phyloP scores from a whole-genome alignment of 2,888 invertebrate species.

The Griposia aprilina region DNA sequence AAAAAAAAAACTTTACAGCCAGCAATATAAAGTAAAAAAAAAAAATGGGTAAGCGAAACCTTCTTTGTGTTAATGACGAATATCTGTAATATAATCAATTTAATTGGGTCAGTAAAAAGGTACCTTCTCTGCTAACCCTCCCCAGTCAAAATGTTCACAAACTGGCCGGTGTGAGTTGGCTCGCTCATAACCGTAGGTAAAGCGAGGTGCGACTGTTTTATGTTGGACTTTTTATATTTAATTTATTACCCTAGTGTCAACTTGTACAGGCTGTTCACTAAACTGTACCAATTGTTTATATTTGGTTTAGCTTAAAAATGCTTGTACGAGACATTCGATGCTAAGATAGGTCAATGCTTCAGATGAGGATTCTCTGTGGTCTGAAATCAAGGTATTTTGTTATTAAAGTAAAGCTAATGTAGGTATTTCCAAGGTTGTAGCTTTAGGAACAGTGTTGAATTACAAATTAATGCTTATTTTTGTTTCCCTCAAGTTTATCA shows the following conservation, averaged over 20 bases:
- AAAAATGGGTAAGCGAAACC: not conserved
- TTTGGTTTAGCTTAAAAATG: not conserved
- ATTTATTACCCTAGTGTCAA: slow-evolving; percentile 71
- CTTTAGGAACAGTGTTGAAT: too few relatives aligned
- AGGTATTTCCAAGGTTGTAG: too few relatives aligned
- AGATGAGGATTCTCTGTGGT: too few relatives aligned
- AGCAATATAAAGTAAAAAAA: not conserved
- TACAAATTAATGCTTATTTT: not conserved
- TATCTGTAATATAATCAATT: not conserved
- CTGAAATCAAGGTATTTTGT: too few relatives aligned
- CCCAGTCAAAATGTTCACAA: not conserved
- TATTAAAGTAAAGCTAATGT: too few relatives aligned
- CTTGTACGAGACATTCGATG: not conserved
- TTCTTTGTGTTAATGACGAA: not conserved
- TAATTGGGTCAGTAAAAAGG: not conserved
- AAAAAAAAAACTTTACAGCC: not conserved
- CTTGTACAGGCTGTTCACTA: slow-evolving; percentile 62
- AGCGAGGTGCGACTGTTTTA: slow-evolving; percentile 77
- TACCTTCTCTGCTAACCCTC: slow-evolving; percentile 3
- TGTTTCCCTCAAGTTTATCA: not conserved
- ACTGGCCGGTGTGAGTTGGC: slow-evolving; percentile 50
- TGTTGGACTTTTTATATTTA: slow-evolving; percentile 74
- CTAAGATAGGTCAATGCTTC: not conserved
- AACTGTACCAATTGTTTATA: slow-evolving; percentile 8
- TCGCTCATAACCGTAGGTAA: slow-evolving; percentile 64